Evolutionary conservation across 1,140 invertebrate species (phyloP).

Genomic region (Nylanderia fulva): DNA sequence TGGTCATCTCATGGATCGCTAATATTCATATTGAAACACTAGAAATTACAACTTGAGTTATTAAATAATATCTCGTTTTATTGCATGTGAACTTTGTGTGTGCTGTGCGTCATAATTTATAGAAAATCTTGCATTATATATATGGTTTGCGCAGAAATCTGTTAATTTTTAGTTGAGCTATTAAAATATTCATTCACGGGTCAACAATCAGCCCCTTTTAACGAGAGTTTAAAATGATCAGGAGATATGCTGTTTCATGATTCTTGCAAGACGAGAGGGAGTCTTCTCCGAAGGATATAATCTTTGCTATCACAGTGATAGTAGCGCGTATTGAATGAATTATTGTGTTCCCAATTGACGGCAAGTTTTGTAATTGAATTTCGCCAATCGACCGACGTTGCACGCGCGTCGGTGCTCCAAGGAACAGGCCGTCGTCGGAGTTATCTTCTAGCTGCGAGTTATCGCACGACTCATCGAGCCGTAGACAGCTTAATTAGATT

Average conservation of each 20-base stretch:
- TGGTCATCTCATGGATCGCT: background rate
- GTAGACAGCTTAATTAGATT: constrained; percentile 67
- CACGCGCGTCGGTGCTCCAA: constrained; percentile 48
- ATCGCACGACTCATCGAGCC: constrained; percentile 62
- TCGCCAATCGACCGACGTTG: constrained; percentile 44
- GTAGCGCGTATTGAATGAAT: constrained; percentile 56
- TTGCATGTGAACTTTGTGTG: background rate
- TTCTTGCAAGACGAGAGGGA: background rate
- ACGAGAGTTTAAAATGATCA: background rate
- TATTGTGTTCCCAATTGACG: constrained; percentile 59
- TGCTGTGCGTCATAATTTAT: background rate
- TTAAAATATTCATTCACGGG: background rate
- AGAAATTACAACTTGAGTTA: background rate
- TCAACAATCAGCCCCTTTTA: background rate
- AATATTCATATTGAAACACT: background rate
- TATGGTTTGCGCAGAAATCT: background rate
- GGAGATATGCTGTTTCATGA: background rate
- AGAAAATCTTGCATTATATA: background rate
- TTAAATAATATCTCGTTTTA: constrained; percentile 21
- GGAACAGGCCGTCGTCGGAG: constrained; percentile 44
- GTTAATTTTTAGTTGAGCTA: background rate
- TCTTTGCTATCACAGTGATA: constrained; percentile 44
- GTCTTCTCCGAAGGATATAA: constrained; percentile 3
- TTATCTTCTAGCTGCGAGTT: constrained; percentile 59
- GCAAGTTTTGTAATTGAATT: constrained; percentile 60